Evolutionary conservation across 2,113 vertebrate genomes (phyloP), one percentile per base, ranked within the genome.

Genomic region (Mesocricetus auratus): DNA sequence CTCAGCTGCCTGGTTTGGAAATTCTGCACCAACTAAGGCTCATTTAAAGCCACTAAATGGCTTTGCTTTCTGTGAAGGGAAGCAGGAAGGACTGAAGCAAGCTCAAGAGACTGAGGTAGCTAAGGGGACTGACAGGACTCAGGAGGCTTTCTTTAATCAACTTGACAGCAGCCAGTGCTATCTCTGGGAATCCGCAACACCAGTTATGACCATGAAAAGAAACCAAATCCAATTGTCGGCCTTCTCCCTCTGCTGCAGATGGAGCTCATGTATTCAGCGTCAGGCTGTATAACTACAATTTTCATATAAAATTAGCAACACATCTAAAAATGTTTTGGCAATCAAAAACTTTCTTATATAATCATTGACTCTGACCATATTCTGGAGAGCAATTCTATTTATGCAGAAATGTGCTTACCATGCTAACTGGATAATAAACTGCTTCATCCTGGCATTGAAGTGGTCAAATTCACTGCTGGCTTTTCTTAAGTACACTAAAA

Each of bases 281-380:
- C 39, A 68, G 50, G 77, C 66, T 93, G 93, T 33, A 69, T 15
- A 24, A 62, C 16, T 60, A n/a, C 21, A 77, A 78, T 64, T 85
- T 62, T 95, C 58, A 89, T 71, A 86, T 88, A 89, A 92, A 87
- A 97, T n/a, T 68, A 86, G 36, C 7, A 26, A 36, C 2, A 33
- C 79, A 82, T 31, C 64, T 93, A 36, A 58, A 86, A 93, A 56
- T 36, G 74, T 53, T 78, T 73, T 45, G 19, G 79, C 85, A 60
- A 83, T 53, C 21, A 39, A 7, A 93, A 91, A 22, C 26, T 94
- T 90, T 13, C 47, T 75, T 83, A 50, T 3, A 47, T n/a, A 78
- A 77, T 1, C 19, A 8, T 17, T 91, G 47, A 64, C 19, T 66
- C 42, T 21, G 42, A 82, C 3, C 64, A 86, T 74, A 86, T 77